phyloP scores from a whole-genome alignment of 2,797 vertebrate species.

The Morus bassanus region DNA sequence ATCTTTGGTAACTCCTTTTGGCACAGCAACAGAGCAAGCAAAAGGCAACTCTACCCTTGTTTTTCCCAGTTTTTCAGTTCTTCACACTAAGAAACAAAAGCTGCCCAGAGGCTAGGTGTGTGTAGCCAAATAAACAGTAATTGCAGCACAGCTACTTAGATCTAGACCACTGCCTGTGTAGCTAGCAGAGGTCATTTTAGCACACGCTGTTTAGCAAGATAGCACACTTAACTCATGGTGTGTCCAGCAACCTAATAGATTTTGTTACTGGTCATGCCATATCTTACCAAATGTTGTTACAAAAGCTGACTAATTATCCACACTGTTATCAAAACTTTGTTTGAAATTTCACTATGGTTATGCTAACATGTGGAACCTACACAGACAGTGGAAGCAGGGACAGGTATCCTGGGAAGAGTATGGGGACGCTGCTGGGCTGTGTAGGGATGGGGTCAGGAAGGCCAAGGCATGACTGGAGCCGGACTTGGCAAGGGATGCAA shows the following conservation, averaged over 20 bases:
- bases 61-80: not conserved
- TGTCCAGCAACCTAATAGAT: not conserved
- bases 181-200: not conserved
- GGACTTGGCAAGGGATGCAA: not conserved
- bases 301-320: not conserved
- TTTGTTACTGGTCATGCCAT: not conserved
- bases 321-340: not conserved
- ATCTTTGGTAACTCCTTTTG: not conserved
- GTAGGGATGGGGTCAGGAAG: not conserved
- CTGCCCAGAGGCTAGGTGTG: not conserved
- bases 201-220: not conserved
- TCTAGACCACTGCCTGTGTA: not conserved
- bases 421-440: rapidly evolving
- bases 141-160: not conserved
- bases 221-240: not conserved
- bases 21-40: not conserved
- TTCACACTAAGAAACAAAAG: not conserved
- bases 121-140: not conserved
- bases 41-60: not conserved
- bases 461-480: rapidly evolving
- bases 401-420: not conserved
- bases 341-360: not conserved
- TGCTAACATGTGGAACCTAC: not conserved
- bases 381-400: not conserved
- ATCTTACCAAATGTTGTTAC: not conserved